Base-by-base conservation (phyloP, 2,113 vertebrate species). In the Ranitomeya variabilis region DNA sequence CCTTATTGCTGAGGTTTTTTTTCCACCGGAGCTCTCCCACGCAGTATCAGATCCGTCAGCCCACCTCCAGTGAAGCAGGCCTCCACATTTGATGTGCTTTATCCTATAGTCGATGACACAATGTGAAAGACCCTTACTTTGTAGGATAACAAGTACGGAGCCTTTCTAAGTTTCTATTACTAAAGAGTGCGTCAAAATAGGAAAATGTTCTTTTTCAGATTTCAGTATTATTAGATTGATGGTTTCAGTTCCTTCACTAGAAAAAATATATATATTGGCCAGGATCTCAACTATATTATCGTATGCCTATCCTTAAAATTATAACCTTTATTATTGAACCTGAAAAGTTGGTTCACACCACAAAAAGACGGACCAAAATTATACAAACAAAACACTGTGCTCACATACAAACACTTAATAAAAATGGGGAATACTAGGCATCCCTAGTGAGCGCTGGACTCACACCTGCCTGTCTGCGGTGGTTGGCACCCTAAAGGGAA, bases 21-120 rank as follows among this genome's bases (percentile, higher is more conserved):
- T 77, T 45, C 74, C 59, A 37, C 66, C 84, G 45, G 26, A 76
- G 26, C 31, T 45, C 73, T 86, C 85, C 85, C 85, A 86, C 85
- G 12, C 85, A 23, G 76, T 86, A 51, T 78, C 31, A 12, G 19
- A 64, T 77, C 31, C 19, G 51, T 86, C 55, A 31, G 31, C 52
- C 52, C 76, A 18, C 10, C 45, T 77, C 1, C 10, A 54, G 52
- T 55, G 10, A 54, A 21, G 19, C 4, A 55, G 21, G 13, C 31
- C 12, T 52, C 52, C 21, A 57, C 51, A 15, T 59, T 59, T 57
- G 19, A 79, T 79, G n/a, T 31, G n/a, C n/a, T 31, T 80, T 14
- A 79, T 79, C 54, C 52, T 79, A 8, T 80, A 60, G 51, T 23
- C 51, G 21, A 11, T 80, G 78, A 80, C 78, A 59, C n/a, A 26